phyloP scores from a whole-genome alignment of 2,888 invertebrate species.

The Pediacus dermestoides region DNA sequence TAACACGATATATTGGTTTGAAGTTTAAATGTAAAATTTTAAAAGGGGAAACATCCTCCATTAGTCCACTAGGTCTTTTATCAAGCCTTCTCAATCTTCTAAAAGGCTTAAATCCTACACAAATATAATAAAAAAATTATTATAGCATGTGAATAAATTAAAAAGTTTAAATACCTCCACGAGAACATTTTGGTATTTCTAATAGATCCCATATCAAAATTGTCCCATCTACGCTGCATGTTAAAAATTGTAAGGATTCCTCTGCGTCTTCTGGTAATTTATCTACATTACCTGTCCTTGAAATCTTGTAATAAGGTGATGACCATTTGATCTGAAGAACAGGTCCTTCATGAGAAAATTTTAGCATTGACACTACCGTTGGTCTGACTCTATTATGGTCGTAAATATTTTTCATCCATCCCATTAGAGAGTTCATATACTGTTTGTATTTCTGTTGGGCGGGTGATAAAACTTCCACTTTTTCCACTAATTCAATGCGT shows the following conservation, averaged over 20 bases:
- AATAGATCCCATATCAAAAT: slow-evolving; percentile 71
- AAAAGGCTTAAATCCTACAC: no score
- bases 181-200: slow-evolving; percentile 39
- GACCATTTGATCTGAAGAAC: slow-evolving; percentile 67
- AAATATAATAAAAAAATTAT: slow-evolving; percentile 24
- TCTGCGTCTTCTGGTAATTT: slow-evolving; percentile 45
- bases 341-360: slow-evolving; percentile 60
- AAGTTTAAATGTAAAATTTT: slow-evolving; percentile 59
- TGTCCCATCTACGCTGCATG: slow-evolving; percentile 64
- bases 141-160: no score
- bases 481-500: slow-evolving; percentile 50
- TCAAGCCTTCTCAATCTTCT: slow-evolving; percentile 50
- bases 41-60: slow-evolving; percentile 59
- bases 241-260: slow-evolving; percentile 60
- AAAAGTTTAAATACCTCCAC: slow-evolving; percentile 42
- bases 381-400: slow-evolving; percentile 58
- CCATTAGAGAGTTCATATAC: slow-evolving; percentile 53
- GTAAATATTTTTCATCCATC: slow-evolving; percentile 65
- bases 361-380: slow-evolving; percentile 58
- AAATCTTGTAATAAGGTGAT: slow-evolving; percentile 58
- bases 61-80: slow-evolving; percentile 57
- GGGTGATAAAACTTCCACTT: slow-evolving; percentile 58
- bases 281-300: slow-evolving; percentile 57
- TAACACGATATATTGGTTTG: slow-evolving; percentile 60
- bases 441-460: slow-evolving; percentile 61